A percentile compares a stretch with the other conserved stretches of the same genome.
Conservation (phyloP, 37 sponge, comb jelly and placozoan species). For the Petrosia ficiformis region DNA sequence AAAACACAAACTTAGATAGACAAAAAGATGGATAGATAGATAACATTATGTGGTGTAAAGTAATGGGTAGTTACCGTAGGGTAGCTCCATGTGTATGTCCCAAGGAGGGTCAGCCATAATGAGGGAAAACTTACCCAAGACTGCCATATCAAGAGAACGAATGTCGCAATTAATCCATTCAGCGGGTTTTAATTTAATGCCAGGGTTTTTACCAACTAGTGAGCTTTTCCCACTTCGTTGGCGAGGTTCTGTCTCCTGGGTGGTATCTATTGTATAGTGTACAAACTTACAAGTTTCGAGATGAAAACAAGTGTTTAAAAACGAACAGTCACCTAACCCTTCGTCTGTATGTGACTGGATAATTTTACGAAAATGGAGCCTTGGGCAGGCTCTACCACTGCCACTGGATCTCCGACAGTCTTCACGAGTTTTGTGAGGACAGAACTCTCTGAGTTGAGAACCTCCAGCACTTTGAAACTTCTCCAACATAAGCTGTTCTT, state of each 20-base stretch:
- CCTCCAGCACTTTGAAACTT: constrained; percentile 82
- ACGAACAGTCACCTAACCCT: constrained; percentile 93
- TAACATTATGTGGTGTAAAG: too few species aligned
- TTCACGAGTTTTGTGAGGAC: constrained; percentile 79
- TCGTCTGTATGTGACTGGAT: constrained; percentile 90
- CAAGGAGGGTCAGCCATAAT: constrained; percentile 99
- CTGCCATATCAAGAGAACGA: constrained; percentile 62
- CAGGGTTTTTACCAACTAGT: constrained; percentile 1
- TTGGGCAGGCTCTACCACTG: constrained; percentile 67
- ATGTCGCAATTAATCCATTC: constrained; percentile 95
- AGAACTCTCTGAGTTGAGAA: constrained; percentile 84
- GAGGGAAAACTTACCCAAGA: constrained; percentile 87
- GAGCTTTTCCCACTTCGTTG: not conserved
- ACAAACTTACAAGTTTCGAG: constrained; percentile 97
- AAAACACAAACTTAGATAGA: too few species aligned
- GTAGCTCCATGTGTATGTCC: constrained; percentile 99
- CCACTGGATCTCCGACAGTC: constrained; percentile 70
- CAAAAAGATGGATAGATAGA: too few species aligned
- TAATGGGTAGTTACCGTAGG: constrained; percentile 64
- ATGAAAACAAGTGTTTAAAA: constrained; percentile 98
- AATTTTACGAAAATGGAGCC: constrained; percentile 89
- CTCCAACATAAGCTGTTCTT: constrained; percentile 74
- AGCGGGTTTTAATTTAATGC: constrained; percentile 59
- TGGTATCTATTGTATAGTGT: constrained; percentile 87
- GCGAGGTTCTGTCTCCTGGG: constrained; percentile 18